Percentiles rank a stretch among this genome's conserved stretches.
phyloP scores from a whole-genome alignment of 2,888 invertebrate genomes.

The Drosophila limbata region DNA sequence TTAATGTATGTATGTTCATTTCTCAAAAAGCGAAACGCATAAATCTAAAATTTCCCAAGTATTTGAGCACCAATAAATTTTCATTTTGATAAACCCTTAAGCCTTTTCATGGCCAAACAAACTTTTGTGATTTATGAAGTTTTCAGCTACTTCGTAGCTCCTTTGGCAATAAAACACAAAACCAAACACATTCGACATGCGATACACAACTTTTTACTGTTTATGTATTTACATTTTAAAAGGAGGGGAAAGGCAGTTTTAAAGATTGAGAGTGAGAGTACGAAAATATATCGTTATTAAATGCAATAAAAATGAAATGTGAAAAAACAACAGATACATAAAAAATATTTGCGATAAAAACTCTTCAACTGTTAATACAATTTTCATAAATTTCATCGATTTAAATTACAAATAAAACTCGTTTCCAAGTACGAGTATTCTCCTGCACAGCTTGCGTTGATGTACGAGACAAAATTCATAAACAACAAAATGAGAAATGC shows the following conservation, averaged over 20 bases:
- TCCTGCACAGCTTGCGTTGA: slow-evolving; percentile 68
- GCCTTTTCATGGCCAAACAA: slow-evolving; percentile 79
- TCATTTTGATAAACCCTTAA: slow-evolving; percentile 79
- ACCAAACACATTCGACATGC: slow-evolving; percentile 47
- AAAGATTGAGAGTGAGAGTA: not conserved
- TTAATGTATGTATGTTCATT: slow-evolving; percentile 22
- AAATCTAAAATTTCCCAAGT: slow-evolving; percentile 74
- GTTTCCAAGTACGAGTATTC: slow-evolving; percentile 3
- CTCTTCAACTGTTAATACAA: slow-evolving; percentile 59
- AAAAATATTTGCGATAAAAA: slow-evolving; percentile 36
- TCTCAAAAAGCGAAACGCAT: slow-evolving; percentile 50
- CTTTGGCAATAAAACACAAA: slow-evolving; percentile 69
- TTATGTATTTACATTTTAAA: slow-evolving; percentile 66
- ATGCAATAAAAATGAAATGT: slow-evolving; percentile 54
- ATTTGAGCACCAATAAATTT: slow-evolving; percentile 74
- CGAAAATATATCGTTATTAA: slow-evolving; percentile 10
- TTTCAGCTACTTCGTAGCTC: slow-evolving; percentile 64
- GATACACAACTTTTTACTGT: slow-evolving; percentile 50
- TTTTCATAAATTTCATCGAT: slow-evolving; percentile 63
- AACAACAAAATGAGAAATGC: slow-evolving; percentile 65
- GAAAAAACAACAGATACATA: slow-evolving; percentile 30
- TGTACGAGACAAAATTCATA: slow-evolving; percentile 58
- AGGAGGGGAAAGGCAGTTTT: not conserved
- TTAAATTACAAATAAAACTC: slow-evolving; percentile 58
- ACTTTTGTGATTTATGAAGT: slow-evolving; percentile 79